Evolutionary conservation across 1,140 invertebrate genomes (phyloP), one percentile per base, ranked within the genome.

Genomic region (Medauroidea extradentata): DNA sequence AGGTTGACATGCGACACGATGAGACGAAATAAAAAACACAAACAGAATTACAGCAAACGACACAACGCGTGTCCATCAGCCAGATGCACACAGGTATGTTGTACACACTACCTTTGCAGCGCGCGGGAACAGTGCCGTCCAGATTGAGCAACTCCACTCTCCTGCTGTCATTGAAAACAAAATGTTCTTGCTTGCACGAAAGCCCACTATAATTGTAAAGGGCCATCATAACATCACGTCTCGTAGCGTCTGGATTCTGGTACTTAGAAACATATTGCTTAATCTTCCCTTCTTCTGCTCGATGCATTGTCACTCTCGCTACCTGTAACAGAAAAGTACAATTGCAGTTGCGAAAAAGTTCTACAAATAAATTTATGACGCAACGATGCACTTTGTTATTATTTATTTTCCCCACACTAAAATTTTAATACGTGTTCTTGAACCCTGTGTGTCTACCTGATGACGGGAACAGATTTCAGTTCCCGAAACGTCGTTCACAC

Each of bases 71-170:
- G 70, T 99, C 94, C 84, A 96, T 87, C 25, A 99, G 70, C 92
- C 94, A 99, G 67, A 99, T 89, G 73, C 89, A 90, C 24, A 99
- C 85, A 38, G 98, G 98, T 77, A 99, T 99, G 78, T 99, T 95
- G 76, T 99, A 99, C 16, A 76, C 82, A 52, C 79, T 75, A 82
- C 93, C 90, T 87, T 91, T 94, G 71, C 91, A 98, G 34, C 78
- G 78, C 1, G 98, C 91, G 25, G 95, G 94, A 71, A 98, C 94
- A 14, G 95, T 98, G 51, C 96, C 96, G 71, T 86, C 82, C 14
- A 98, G 78, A 72, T 89, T 89, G 11, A 96, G 75, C 53, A 98
- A 78, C 57, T 94, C 87, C 74, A 89, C 91, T 54, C 79, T 76
- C 14, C 78, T 82, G 38, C 95, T 94, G 87, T 96, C 90, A 73